Base-by-base conservation (phyloP, 2,113 vertebrate genomes). In the Stomatorhinus ivindoensis region DNA sequence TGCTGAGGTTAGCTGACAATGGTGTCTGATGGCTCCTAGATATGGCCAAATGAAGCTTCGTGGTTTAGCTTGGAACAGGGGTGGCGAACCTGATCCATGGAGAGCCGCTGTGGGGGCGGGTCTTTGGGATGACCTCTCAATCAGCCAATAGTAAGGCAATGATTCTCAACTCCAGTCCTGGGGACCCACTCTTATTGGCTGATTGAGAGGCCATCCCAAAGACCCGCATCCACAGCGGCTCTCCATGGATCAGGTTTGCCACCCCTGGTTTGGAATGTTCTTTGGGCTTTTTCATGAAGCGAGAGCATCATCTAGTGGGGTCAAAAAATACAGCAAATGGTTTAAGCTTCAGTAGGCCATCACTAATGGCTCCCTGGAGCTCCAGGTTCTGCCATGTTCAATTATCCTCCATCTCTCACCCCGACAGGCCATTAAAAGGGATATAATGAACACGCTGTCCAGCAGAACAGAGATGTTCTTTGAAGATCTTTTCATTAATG, bases 381-480 rank as follows among this genome's bases (percentile, higher is more conserved):
- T 17, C 42, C 17, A 42, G 21, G 17, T n/a, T n/a, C 35, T 5
- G 31, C 15, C 51, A 44, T 1, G 21, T 47, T 58, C 24, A 53
- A 21, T 53, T 24, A 4, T 21, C 0, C 35, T 85, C 5, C 21
- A 0, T 61, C 51, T 85, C 76, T 35, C 35, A 21, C 15, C 31
- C 21, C 8, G 1, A 42, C 92, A 99, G 98, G 95, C 97, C 91
- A 92, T 99, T 90, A 99, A 98, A 92, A 97, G 97, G 93, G 98
- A 99, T 86, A 93, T 97, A 47, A 92, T 99, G 92, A 98, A 97
- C 90, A 98, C 98, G 0, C 92, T 99, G 92, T 94, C 94, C 91
- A 96, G 96, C 69, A 96, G 98, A 65, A 96, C 97, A 95, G 96
- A 98, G 93, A 97, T 99, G 94, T 91, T 98, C 1, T 96, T 98